Base-by-base conservation (phyloP, 2,113 vertebrate genomes). In the Baryphthengus martii region DNA sequence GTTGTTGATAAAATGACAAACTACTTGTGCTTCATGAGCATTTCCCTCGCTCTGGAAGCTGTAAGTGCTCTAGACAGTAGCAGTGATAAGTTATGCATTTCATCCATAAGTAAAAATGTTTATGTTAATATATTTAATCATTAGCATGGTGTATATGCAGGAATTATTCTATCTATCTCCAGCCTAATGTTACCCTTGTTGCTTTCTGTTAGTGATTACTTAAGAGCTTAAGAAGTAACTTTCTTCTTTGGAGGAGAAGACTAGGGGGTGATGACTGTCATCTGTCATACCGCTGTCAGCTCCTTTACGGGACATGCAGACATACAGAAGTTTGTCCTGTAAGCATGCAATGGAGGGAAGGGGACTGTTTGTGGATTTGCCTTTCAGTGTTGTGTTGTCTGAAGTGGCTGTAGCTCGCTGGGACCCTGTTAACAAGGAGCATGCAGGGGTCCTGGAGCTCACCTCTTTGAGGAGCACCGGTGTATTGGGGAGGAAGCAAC, bases 1-100 rank as follows among this genome's bases (percentile, higher is more conserved):
- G 63, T 77, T 95, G 88, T 91, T 97, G 96, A 97, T 96, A 93
- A 94, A 94, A 97, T 93, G 74, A 85, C 90, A 93, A 90, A 92
- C 71, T 92, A 25, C 76, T 96, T 83, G 52, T 2, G 2, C 62
- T 94, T 83, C 85, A 8, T 7, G 17, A 88, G 61, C 93, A 55
- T 81, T 90, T 89, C 59, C 73, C 78, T 86, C 11, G 9, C 58
- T 91, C 53, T 72, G 50, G 61, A 93, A 92, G 42, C 80, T 90
- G 55, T 76, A 88, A 81, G 55, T 58, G 35, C 84, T 85, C 37
- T 71, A 82, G 39, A 76, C 1, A 0, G 3, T 59, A 80, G 52
- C 9, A 2, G 31, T 50, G 56, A 23, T 44, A 71, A 83, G 44
- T 84, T 59, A 56, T 47, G 45, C 13, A 3, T 78, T 90, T 81